Conservation (phyloP, 2,113 vertebrate species). For the Tretioscincus oriximinensis region DNA sequence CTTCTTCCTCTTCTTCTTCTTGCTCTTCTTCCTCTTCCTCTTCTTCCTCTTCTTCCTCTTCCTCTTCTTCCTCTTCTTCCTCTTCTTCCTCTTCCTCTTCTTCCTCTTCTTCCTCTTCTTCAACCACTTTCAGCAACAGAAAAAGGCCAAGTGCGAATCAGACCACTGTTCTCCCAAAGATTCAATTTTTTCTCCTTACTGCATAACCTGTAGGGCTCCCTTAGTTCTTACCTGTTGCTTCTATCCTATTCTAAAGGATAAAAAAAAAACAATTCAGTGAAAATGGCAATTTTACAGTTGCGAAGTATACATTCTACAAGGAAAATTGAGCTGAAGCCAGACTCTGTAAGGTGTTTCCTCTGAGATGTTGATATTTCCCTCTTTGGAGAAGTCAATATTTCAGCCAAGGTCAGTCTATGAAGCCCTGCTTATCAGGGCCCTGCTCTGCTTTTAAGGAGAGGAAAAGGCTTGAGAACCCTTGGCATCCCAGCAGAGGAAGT, state of each 20-base stretch:
- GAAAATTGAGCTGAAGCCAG: constrained; percentile 30
- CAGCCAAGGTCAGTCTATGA: not conserved
- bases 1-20: too few species aligned
- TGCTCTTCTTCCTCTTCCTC: too few species aligned
- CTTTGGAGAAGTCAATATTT: not conserved
- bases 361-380: not conserved
- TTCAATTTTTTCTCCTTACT: not conserved
- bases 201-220: not conserved
- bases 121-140: too few species aligned
- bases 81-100: too few species aligned
- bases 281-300: not conserved
- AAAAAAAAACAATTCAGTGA: not conserved
- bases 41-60: too few species aligned
- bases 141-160: not conserved
- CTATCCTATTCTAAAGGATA: not conserved
- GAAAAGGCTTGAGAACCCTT: not conserved
- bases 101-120: too few species aligned
- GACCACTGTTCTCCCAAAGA: not conserved
- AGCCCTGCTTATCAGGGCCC: not conserved
- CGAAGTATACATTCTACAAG: constrained; percentile 3
- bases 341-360: constrained; percentile 17
- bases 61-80: too few species aligned
- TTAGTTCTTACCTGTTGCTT: not conserved
- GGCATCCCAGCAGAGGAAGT: not conserved
- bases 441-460: not conserved